phyloP scores from a whole-genome alignment of 2,888 invertebrate genomes.

The Nebria salina region DNA sequence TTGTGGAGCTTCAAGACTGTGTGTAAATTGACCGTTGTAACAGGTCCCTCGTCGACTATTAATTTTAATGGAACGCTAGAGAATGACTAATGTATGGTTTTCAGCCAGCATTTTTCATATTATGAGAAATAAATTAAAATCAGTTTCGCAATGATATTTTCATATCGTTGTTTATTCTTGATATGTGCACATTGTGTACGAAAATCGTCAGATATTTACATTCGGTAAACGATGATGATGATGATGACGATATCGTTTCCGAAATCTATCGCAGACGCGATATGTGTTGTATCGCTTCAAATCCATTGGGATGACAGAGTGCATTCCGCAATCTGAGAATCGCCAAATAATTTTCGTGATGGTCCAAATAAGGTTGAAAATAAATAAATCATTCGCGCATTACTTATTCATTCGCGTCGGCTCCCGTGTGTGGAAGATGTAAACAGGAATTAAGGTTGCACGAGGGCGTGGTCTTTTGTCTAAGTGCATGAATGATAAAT shows the following conservation, averaged over 20 bases:
- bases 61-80: constrained; percentile 36
- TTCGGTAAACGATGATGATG: not conserved
- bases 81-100: constrained; percentile 35
- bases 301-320: constrained; percentile 9
- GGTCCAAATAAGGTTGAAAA: constrained; percentile 36
- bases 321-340: constrained; percentile 28
- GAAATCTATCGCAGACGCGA: not conserved
- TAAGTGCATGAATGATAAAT: constrained; percentile 41
- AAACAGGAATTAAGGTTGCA: constrained; percentile 39
- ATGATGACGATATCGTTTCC: not conserved
- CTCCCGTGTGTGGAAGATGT: constrained; percentile 40
- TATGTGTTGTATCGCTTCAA: constrained; percentile 10
- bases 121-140: constrained; percentile 36
- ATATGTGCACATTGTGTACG: too few relatives aligned
- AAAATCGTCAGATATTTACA: too few relatives aligned
- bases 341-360: constrained; percentile 26
- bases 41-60: constrained; percentile 34
- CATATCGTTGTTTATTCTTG: too few relatives aligned
- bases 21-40: constrained; percentile 40
- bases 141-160: too few relatives aligned
- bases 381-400: constrained; percentile 37
- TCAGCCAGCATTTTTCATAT: constrained; percentile 33
- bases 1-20: constrained; percentile 23
- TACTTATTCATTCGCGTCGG: constrained; percentile 38
- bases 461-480: constrained; percentile 41